phyloP scores from a whole-genome alignment of 2,888 invertebrate genomes.

The Petrolisthes cinctipes region DNA sequence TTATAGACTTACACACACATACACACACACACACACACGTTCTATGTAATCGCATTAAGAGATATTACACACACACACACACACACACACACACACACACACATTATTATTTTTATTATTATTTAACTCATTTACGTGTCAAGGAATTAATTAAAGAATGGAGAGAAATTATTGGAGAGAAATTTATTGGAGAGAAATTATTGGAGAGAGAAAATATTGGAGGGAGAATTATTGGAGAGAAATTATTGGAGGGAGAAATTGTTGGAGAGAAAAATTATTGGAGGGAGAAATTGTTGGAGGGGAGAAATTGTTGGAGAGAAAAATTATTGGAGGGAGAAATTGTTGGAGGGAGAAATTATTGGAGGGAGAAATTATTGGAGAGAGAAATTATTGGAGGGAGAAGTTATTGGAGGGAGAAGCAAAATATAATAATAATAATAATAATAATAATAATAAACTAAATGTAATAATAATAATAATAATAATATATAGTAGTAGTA shows the following conservation, averaged over 20 bases:
- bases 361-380: background rate
- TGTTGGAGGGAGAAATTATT: background rate
- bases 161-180: no score
- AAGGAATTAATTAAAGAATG: no score
- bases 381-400: background rate
- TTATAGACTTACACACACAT: conserved; percentile 6
- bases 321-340: no score
- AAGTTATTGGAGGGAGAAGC: background rate
- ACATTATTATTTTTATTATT: background rate
- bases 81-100: background rate
- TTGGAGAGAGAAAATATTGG: no score
- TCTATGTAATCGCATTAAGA: background rate
- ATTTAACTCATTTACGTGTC: no score
- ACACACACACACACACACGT: conserved; percentile 22
- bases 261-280: no score
- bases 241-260: no score
- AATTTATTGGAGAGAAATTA: no score
- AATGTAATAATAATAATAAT: background rate
- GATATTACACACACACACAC: background rate
- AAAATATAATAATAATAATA: background rate
- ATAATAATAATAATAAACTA: background rate
- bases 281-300: no score
- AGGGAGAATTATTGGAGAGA: no score
- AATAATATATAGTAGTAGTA: no score
- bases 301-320: no score